Percentiles rank a stretch among this genome's conserved stretches.
Evolutionary conservation across 2,113 vertebrate genomes (phyloP).

Genomic region (Alexandromys fortis): DNA sequence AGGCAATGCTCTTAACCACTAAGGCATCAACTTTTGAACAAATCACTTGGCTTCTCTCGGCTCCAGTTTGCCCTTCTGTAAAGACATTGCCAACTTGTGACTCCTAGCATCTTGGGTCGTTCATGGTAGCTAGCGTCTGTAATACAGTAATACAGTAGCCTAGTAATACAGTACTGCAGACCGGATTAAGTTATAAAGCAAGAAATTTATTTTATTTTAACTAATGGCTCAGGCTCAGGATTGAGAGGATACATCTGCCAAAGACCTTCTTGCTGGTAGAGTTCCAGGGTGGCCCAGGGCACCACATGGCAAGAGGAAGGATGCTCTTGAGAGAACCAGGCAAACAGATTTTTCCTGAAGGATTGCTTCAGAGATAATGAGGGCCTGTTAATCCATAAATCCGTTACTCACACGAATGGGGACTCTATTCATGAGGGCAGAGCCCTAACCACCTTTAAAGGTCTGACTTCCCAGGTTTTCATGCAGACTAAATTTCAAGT

Average conservation of each 20-base stretch:
- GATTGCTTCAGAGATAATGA: not conserved
- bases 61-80: not conserved
- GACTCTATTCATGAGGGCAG: not conserved
- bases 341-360: not conserved
- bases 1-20: too few relatives aligned
- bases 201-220: not conserved
- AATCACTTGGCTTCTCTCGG: not conserved
- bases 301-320: not conserved
- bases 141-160: too few relatives aligned
- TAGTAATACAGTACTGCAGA: not conserved
- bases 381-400: not conserved
- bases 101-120: not conserved
- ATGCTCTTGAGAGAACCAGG: not conserved
- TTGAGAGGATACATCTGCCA: not conserved
- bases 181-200: not conserved
- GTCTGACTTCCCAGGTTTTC: not conserved
- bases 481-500: not conserved
- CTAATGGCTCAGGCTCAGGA: not conserved
- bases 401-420: not conserved
- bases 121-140: not conserved
- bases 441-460: not conserved
- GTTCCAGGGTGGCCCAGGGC: not conserved
- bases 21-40: not conserved
- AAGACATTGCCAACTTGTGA: not conserved
- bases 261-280: not conserved